A percentile compares a stretch with the other conserved stretches of the same genome.
Conservation (phyloP, 1,140 invertebrate species). For the Cotesia chilonis region DNA sequence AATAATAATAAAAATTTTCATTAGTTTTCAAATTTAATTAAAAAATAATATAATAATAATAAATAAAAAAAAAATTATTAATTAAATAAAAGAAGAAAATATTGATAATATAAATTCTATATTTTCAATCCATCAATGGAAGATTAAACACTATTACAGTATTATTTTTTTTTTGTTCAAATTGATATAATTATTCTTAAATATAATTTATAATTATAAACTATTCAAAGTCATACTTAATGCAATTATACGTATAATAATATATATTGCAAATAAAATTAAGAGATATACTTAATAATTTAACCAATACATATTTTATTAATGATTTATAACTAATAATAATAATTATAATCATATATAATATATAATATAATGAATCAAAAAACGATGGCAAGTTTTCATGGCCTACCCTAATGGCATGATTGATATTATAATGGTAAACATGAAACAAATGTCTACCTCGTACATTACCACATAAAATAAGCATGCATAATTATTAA, state of each 20-base stretch:
- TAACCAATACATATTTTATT: constrained; percentile 5
- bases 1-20: no score
- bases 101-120: constrained; percentile 11
- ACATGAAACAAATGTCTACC: constrained; percentile 36
- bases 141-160: constrained; percentile 9
- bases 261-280: constrained; percentile 1
- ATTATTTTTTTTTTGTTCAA: background rate
- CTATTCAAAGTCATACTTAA: background rate
- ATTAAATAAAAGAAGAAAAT: constrained; percentile 1
- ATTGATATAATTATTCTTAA: no score
- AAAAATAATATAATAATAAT: no score
- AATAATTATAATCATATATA: constrained; percentile 46
- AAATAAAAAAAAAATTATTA: background rate
- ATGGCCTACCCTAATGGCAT: constrained; percentile 56
- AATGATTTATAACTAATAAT: background rate
- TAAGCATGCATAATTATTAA: constrained; percentile 3
- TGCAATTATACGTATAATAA: background rate
- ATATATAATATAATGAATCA: constrained; percentile 39
- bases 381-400: constrained; percentile 57
- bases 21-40: no score
- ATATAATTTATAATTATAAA: background rate
- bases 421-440: constrained; percentile 38
- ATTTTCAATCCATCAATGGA: constrained; percentile 11
- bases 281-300: background rate
- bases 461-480: no score